Percentiles rank a stretch among this genome's conserved stretches.
Conservation (phyloP, 2,797 vertebrate species). For the Acanthurus leucopareius region DNA sequence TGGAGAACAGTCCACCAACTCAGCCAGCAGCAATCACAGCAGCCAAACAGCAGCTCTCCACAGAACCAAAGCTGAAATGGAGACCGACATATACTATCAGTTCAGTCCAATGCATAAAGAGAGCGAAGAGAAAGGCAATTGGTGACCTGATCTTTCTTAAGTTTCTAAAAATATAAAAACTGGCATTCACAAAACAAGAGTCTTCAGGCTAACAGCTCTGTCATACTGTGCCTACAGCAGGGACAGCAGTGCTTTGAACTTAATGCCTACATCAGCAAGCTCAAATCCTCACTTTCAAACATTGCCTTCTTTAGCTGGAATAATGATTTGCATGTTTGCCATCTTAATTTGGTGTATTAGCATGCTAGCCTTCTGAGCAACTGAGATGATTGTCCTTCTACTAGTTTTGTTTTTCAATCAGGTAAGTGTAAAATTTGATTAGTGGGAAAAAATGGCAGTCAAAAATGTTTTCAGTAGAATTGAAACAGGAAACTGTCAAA, state of each 20-base stretch:
- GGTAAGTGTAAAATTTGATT: too few relatives aligned
- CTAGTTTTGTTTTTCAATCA: too few relatives aligned
- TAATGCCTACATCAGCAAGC: background rate
- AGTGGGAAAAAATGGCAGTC: too few relatives aligned
- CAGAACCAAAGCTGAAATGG: background rate
- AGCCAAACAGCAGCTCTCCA: conserved; percentile 26
- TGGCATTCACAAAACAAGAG: too few relatives aligned
- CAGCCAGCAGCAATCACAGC: conserved; percentile 5
- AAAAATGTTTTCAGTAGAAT: too few relatives aligned
- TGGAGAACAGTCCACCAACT: background rate
- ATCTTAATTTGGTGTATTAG: background rate
- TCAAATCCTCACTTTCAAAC: background rate
- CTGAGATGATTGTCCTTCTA: too few relatives aligned
- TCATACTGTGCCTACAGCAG: background rate
- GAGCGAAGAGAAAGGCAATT: background rate
- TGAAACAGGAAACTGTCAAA: background rate
- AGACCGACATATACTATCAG: background rate
- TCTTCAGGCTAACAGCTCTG: too few relatives aligned
- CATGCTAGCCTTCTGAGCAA: too few relatives aligned
- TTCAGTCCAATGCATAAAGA: background rate
- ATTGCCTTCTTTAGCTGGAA: background rate
- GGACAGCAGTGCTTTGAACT: background rate
- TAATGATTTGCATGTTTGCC: background rate
- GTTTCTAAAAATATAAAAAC: background rate
- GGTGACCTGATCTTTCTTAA: background rate